Percentiles rank a stretch among this genome's conserved stretches.
Conservation (phyloP, 53 echinoderm and acorn worm genomes). For the Hippasteria phrygiana region DNA sequence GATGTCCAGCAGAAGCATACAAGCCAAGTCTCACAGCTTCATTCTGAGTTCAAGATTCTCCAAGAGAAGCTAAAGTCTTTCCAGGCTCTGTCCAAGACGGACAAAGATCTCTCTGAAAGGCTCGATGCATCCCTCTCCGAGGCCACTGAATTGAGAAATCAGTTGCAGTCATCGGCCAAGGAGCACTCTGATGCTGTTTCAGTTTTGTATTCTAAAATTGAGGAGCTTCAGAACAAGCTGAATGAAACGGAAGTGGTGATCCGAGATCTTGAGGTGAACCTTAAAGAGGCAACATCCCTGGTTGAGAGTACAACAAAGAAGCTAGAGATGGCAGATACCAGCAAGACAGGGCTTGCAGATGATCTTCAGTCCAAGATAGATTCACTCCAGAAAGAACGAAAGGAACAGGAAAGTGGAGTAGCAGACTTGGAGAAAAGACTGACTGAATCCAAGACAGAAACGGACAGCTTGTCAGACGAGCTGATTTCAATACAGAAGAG, state of each 20-base stretch:
- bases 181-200: not conserved
- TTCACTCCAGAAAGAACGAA: not conserved
- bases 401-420: not conserved
- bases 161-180: slow-evolving; percentile 1
- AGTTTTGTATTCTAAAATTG: not conserved
- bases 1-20: slow-evolving; percentile 10
- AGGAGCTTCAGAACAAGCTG: slow-evolving; percentile 18
- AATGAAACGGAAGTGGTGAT: slow-evolving; percentile 3
- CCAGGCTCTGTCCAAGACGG: not conserved
- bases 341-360: not conserved
- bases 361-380: slow-evolving; percentile 6
- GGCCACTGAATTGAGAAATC: not conserved
- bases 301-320: slow-evolving; percentile 11
- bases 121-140: slow-evolving; percentile 9
- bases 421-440: not conserved
- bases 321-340: not conserved
- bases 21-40: slow-evolving; percentile 6
- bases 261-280: not conserved
- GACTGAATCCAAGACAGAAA: not conserved
- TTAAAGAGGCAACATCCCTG: not conserved
- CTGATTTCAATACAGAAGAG: not conserved
- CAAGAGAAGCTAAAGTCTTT: not conserved
- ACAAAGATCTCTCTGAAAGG: slow-evolving; percentile 2
- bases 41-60: slow-evolving; percentile 22
- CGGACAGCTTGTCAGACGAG: not conserved